A percentile compares a stretch with the other conserved stretches of the same genome.
Conservation (phyloP, 1,140 invertebrate species). For the Diplogasteroides magnus region DNA sequence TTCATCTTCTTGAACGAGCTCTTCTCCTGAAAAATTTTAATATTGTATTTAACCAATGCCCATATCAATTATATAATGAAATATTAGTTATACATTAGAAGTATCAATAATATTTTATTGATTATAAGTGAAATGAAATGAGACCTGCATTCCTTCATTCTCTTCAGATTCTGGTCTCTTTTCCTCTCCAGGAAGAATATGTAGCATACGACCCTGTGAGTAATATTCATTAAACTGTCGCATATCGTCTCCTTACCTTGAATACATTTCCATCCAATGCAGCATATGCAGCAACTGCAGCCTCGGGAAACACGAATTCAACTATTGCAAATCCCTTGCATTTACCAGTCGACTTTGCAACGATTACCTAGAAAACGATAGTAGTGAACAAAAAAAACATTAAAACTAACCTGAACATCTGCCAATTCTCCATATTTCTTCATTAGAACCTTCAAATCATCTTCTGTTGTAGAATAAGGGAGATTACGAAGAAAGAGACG, state of each 20-base stretch:
- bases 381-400: slow-evolving; percentile 8
- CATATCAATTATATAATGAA: no score
- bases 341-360: slow-evolving; percentile 76
- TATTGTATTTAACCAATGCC: no score
- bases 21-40: no score
- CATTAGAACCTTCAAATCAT: slow-evolving; percentile 78
- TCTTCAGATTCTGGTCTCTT: slow-evolving; percentile 63
- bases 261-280: slow-evolving; percentile 81
- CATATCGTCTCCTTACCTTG: slow-evolving; percentile 58
- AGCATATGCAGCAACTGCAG: slow-evolving; percentile 81
- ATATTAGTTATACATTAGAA: no score
- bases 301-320: slow-evolving; percentile 87
- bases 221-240: slow-evolving; percentile 1
- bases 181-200: slow-evolving; percentile 79
- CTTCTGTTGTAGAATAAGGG: slow-evolving; percentile 78
- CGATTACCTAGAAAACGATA: slow-evolving; percentile 71
- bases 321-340: slow-evolving; percentile 89
- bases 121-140: no score
- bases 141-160: slow-evolving; percentile 60
- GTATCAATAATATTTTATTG: no score
- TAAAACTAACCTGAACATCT: slow-evolving; percentile 72
- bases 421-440: slow-evolving; percentile 73
- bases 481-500: slow-evolving; percentile 90
- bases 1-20: slow-evolving; percentile 77
- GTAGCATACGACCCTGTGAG: slow-evolving; percentile 75